Evolutionary conservation across 2,888 invertebrate species (phyloP).

Genomic region (Megaustenia siamemsis): DNA sequence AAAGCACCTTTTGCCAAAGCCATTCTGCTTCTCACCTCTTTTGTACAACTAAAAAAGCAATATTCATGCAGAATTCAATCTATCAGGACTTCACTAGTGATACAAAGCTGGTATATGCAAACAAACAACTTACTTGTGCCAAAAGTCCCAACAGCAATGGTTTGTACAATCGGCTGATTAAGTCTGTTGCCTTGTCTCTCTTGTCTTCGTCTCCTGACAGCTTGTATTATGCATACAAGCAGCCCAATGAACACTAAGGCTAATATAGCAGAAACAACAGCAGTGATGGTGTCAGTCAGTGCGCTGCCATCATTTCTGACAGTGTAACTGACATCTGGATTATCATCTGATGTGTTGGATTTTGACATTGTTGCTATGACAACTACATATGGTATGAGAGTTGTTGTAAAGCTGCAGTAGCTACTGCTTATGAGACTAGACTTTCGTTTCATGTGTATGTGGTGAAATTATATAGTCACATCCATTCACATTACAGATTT

Average conservation of each 20-base stretch:
- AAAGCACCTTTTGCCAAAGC: too few relatives aligned
- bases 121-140: conserved; percentile 29
- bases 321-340: not conserved
- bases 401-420: not conserved
- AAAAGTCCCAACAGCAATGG: conserved; percentile 28
- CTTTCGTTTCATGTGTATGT: not conserved
- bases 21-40: too few relatives aligned
- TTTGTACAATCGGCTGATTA: conserved; percentile 33
- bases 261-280: conserved; percentile 44
- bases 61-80: too few relatives aligned
- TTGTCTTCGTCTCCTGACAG: conserved; percentile 31
- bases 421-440: not conserved
- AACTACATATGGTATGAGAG: not conserved
- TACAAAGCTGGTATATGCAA: too few relatives aligned
- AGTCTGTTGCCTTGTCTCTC: conserved; percentile 42
- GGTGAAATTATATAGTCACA: too few relatives aligned
- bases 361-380: not conserved
- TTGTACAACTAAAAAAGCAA: too few relatives aligned
- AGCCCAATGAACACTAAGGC: conserved; percentile 36
- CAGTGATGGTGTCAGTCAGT: conserved; percentile 38
- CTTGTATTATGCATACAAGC: conserved; percentile 38
- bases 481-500: too few relatives aligned
- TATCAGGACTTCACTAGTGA: too few relatives aligned
- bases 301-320: not conserved
- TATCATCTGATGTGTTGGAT: not conserved